Evolutionary conservation across 1,140 invertebrate genomes (phyloP).

Genomic region (Lethocerus indicus): DNA sequence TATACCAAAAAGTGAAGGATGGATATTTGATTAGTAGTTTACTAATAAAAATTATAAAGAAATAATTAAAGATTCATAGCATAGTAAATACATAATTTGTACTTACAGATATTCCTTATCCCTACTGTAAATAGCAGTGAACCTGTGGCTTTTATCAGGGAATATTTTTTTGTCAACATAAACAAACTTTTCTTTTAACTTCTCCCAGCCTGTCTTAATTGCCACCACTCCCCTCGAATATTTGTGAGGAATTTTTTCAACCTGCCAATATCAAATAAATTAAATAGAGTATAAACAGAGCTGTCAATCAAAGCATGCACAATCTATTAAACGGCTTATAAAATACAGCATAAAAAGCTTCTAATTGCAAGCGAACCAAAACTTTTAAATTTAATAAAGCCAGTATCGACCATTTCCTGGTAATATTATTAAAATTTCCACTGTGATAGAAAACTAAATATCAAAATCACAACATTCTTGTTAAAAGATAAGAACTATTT

Average conservation of each 20-base stretch:
- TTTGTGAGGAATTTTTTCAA: not conserved
- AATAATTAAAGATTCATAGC: conserved; percentile 9
- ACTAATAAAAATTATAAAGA: not conserved
- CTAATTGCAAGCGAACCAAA: no score
- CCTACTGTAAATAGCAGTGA: conserved; percentile 63
- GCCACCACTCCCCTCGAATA: not conserved
- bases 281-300: no score
- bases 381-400: no score
- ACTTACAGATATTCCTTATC: conserved; percentile 78
- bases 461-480: no score
- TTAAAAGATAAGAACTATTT: no score
- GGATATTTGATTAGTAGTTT: not conserved
- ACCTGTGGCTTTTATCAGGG: conserved; percentile 10
- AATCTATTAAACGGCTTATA: no score
- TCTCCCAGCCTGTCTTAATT: not conserved
- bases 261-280: not conserved
- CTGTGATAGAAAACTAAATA: no score
- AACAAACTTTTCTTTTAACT: conserved; percentile 8
- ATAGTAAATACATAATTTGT: conserved; percentile 4
- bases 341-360: no score
- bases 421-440: no score
- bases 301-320: no score
- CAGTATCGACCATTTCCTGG: no score
- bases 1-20: not conserved
- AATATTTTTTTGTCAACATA: conserved; percentile 13